A percentile compares a stretch with the other conserved stretches of the same genome.
phyloP scores from a whole-genome alignment of 2,888 invertebrate species.

The Scaptomyza tumidula region DNA sequence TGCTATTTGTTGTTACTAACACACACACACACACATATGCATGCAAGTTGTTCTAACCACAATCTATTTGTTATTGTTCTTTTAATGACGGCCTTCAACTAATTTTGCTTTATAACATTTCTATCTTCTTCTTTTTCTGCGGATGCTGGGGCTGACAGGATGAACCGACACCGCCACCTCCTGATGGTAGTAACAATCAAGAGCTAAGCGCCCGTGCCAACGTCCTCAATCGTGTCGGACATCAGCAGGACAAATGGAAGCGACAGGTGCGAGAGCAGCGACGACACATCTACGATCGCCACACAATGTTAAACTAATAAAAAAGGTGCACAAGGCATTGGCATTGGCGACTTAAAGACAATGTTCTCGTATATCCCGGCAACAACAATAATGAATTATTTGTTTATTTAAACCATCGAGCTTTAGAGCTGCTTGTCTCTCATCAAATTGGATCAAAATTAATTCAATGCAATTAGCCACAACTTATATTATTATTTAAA shows the following conservation, averaged over 20 bases:
- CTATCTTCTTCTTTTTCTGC: slow-evolving; percentile 26
- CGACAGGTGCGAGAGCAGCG: slow-evolving; percentile 93
- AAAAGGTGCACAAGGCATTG: slow-evolving; percentile 42
- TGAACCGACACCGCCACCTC: slow-evolving; percentile 87
- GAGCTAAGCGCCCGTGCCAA: slow-evolving; percentile 90
- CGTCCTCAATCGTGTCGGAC: slow-evolving; percentile 96
- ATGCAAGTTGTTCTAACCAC: slow-evolving; percentile 6
- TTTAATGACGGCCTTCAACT: slow-evolving; percentile 24
- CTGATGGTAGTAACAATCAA: slow-evolving; percentile 87
- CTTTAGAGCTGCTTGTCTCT: slow-evolving; percentile 19
- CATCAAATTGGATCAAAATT: slow-evolving; percentile 59
- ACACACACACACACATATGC: slow-evolving; percentile 12
- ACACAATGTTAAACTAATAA: slow-evolving; percentile 98
- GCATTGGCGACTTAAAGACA: slow-evolving; percentile 69
- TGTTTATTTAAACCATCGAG: slow-evolving; percentile 13
- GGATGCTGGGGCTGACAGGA: slow-evolving; percentile 68
- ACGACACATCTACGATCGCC: slow-evolving; percentile 97
- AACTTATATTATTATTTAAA: slow-evolving; percentile 46
- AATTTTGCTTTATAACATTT: slow-evolving; percentile 44
- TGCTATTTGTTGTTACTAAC: slow-evolving; percentile 39
- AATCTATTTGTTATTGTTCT: slow-evolving; percentile 7
- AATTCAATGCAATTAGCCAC: slow-evolving; percentile 47
- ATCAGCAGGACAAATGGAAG: slow-evolving; percentile 99
- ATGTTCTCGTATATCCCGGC: slow-evolving; percentile 53
- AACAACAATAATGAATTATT: slow-evolving; percentile 36